phyloP scores from a whole-genome alignment of 2,113 vertebrate species.

The Canis aureus region DNA sequence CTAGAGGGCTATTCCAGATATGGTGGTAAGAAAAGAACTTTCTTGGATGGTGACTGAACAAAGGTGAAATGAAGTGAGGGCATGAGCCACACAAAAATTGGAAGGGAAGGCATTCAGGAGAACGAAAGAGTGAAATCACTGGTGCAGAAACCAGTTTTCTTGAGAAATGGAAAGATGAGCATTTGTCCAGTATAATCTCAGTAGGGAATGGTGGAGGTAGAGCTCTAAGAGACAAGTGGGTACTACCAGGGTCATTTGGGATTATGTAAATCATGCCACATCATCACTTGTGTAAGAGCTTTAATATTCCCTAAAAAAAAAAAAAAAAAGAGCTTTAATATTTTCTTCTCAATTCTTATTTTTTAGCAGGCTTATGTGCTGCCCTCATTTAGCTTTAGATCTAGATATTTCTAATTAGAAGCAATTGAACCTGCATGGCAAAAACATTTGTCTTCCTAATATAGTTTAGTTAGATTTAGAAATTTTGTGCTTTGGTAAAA shows the following conservation, averaged over 20 bases:
- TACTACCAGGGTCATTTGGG: not conserved
- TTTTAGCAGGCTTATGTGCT: not conserved
- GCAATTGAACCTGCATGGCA: not conserved
- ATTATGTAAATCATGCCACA: not conserved
- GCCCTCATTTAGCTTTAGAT: not conserved
- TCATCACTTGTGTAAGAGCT: not conserved
- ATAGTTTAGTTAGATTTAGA: constrained; percentile 24
- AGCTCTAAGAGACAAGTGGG: not conserved
- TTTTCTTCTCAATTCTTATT: not conserved
- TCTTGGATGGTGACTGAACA: not conserved
- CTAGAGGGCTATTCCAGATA: not conserved
- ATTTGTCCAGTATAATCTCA: not conserved
- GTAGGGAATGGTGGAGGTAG: not conserved
- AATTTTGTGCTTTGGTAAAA: not conserved
- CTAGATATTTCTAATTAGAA: constrained; percentile 14
- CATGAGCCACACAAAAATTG: not conserved
- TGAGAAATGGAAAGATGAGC: not conserved
- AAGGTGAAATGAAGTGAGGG: not conserved
- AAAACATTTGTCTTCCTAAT: constrained; percentile 49
- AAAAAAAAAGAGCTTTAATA: not conserved
- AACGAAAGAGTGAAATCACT: not conserved
- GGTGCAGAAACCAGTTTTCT: not conserved
- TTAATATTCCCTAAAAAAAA: not conserved
- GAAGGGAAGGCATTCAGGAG: not conserved
- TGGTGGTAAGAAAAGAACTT: not conserved